Conservation (phyloP, 1,140 invertebrate species). For the Lepidotrigona ventralis region DNA sequence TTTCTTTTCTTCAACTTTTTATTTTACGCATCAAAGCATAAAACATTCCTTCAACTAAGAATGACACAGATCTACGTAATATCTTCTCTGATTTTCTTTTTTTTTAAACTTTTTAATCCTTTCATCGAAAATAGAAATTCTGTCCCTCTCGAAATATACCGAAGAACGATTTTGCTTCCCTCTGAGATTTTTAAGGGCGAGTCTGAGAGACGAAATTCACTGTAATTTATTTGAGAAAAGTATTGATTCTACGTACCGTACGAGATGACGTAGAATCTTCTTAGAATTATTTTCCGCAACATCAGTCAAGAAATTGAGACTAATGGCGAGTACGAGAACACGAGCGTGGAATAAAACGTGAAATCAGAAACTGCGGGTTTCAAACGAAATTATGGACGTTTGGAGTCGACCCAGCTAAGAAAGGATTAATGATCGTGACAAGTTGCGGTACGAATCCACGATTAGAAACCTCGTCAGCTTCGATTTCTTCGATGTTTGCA, state of each 20-base stretch:
- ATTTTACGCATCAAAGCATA: too few species aligned
- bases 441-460: slow-evolving; percentile 31
- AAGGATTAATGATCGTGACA: slow-evolving; percentile 10
- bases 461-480: slow-evolving; percentile 32
- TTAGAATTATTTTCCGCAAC: not conserved
- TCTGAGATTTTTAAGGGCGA: not conserved
- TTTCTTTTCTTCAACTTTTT: rapidly evolving
- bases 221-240: not conserved
- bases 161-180: not conserved
- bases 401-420: not conserved
- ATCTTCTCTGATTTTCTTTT: too few species aligned
- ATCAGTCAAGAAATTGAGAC: not conserved
- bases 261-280: not conserved
- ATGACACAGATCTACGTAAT: too few species aligned
- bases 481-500: slow-evolving; percentile 47
- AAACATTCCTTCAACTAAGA: too few species aligned
- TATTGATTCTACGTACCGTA: too few species aligned
- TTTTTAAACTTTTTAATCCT: not conserved
- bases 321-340: not conserved
- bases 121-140: not conserved
- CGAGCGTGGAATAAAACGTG: not conserved
- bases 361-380: not conserved
- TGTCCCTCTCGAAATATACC: too few species aligned
- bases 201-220: not conserved
- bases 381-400: not conserved